Percentiles rank a stretch among this genome's conserved stretches.
Conservation (phyloP, 2,113 vertebrate genomes). For the Lycaon pictus region DNA sequence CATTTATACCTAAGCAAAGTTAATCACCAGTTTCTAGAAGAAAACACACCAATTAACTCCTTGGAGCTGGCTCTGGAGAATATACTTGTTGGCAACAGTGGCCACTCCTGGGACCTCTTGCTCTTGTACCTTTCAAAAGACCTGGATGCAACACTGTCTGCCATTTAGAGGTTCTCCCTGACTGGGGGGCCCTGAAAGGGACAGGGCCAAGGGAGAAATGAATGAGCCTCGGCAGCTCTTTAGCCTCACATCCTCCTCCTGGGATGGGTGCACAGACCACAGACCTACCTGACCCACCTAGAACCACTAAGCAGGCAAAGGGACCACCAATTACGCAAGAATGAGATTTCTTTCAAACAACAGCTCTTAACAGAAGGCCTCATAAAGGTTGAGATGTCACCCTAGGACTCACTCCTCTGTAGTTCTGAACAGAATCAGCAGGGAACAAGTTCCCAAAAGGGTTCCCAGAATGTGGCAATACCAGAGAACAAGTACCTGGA, state of each 20-base stretch:
- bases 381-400: neutral
- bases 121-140: slow-evolving; percentile 24
- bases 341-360: neutral
- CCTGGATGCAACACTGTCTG: neutral
- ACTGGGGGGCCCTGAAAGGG: neutral
- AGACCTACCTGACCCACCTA: neutral
- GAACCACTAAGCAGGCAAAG: neutral
- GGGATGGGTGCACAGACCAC: neutral
- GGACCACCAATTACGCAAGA: too few species aligned
- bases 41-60: slow-evolving; percentile 74
- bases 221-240: neutral
- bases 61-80: slow-evolving; percentile 69
- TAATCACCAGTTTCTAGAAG: slow-evolving; percentile 67
- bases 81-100: slow-evolving; percentile 4
- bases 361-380: neutral
- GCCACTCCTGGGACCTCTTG: slow-evolving; percentile 33
- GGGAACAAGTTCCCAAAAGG: neutral
- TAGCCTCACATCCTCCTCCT: neutral
- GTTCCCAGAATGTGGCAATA: neutral
- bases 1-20: neutral
- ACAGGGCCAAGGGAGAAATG: neutral
- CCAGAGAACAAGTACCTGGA: neutral
- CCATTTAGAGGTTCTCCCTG: slow-evolving; percentile 25
- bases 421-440: neutral
- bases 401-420: neutral